Conservation (phyloP, 2,888 invertebrate species). For the Graphium colonna region DNA sequence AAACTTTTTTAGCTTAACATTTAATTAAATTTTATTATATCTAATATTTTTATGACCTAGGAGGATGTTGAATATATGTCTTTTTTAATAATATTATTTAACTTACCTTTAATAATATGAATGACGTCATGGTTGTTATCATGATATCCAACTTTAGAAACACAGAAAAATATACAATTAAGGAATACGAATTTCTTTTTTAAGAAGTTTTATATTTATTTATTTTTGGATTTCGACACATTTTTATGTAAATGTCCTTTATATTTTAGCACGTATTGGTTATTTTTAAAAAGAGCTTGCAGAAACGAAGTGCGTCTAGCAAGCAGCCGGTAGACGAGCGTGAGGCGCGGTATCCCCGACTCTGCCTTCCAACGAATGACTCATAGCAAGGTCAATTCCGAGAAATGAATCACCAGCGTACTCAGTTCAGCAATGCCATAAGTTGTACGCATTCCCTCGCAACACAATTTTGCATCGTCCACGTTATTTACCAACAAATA, state of each 20-base stretch:
- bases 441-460: slow-evolving; percentile 68
- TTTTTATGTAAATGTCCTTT: slow-evolving; percentile 43
- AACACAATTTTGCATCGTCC: slow-evolving; percentile 50
- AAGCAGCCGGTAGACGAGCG: slow-evolving; percentile 74
- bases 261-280: slow-evolving; percentile 43
- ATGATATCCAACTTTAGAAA: slow-evolving; percentile 71
- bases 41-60: neutral
- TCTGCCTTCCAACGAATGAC: slow-evolving; percentile 80
- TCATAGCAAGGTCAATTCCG: slow-evolving; percentile 81
- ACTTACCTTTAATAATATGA: slow-evolving; percentile 76
- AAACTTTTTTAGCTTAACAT: slow-evolving; percentile 45
- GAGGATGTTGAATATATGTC: slow-evolving; percentile 4
- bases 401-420: slow-evolving; percentile 79
- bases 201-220: slow-evolving; percentile 44
- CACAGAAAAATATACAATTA: slow-evolving; percentile 61
- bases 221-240: slow-evolving; percentile 47
- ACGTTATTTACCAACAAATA: slow-evolving; percentile 45
- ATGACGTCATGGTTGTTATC: slow-evolving; percentile 81
- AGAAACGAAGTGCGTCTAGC: slow-evolving; percentile 67
- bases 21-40: slow-evolving; percentile 1
- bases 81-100: slow-evolving; percentile 22
- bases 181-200: slow-evolving; percentile 30
- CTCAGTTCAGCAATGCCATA: slow-evolving; percentile 73
- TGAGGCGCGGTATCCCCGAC: slow-evolving; percentile 81
- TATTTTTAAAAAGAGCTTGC: slow-evolving; percentile 44